Conservation (phyloP, 2,113 vertebrate species). For the Apus apus region DNA sequence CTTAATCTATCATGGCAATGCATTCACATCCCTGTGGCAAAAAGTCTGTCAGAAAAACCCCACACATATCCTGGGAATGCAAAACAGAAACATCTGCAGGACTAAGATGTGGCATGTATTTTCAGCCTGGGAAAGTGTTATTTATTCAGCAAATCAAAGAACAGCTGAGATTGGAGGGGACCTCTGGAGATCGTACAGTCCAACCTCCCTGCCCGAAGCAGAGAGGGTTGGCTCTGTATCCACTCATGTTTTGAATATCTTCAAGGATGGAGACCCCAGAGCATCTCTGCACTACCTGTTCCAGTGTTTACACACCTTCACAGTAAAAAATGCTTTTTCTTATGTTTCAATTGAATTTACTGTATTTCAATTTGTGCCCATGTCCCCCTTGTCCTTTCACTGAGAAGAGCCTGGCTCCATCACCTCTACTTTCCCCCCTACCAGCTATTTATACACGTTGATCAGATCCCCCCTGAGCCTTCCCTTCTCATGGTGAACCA, state of each 20-base stretch:
- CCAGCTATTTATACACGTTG: background rate
- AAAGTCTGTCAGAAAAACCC: background rate
- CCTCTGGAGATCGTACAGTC: background rate
- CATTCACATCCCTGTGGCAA: background rate
- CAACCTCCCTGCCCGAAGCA: background rate
- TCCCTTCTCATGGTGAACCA: background rate
- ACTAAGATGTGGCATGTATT: fast-evolving
- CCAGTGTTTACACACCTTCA: background rate
- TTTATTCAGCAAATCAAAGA: background rate
- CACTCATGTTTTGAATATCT: background rate
- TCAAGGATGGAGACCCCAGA: background rate
- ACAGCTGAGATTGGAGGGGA: background rate
- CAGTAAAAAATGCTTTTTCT: background rate
- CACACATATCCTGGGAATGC: background rate
- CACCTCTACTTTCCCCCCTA: background rate
- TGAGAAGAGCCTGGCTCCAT: background rate
- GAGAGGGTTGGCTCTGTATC: background rate
- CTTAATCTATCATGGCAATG: background rate
- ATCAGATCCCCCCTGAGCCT: background rate
- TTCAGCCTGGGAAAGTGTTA: background rate
- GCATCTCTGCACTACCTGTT: background rate
- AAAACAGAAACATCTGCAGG: background rate
- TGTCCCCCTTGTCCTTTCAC: background rate
- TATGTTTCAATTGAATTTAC: background rate
- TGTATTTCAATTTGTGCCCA: background rate